Evolutionary conservation across 1,140 invertebrate species (phyloP), one percentile per base, ranked within the genome.

Genomic region (Maconellicoccus hirsutus): DNA sequence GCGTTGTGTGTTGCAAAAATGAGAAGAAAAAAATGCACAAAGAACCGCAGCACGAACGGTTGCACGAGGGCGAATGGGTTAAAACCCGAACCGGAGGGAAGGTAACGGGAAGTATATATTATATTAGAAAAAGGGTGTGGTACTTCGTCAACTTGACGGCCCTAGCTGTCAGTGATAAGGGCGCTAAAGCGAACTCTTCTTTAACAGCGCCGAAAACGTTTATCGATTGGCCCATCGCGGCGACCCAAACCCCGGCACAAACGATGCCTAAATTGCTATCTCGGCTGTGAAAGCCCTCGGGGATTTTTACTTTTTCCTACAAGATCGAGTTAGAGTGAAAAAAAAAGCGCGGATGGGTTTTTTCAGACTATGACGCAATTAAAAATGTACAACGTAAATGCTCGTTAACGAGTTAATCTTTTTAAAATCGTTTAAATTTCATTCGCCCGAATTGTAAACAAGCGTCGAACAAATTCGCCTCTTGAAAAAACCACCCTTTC

Each of bases 81-180:
- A 19, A 52, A 52, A 16, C 12, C n/a, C 42, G 42, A 52, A 52
- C 42, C 29, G 42, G 42, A 19, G 19, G 61, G 25, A 19, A 66
- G 22, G 61, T 14, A 25, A 66, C 61, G 61, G 61, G 61, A 66
- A 26, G 25, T 66, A 66, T 26, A 66, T 66, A 66, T 66, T 66
- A 66, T 66, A 66, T 66, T 66, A 66, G 61, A 66, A 66, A 66
- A 66, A 66, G 61, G 61, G 61, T 66, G 61, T 66, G 61, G 61
- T 66, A 66, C 61, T 66, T 66, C 61, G 61, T 66, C 61, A 66
- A 66, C 3, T 66, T 66, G 61, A 66, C 61, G 61, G 61, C 22
- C 61, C 61, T 66, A 66, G 61, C 61, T 66, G 61, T 66, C 61
- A 66, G 61, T 66, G 61, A 66, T 66, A 66, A 66, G 61, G 61